A percentile compares a stretch with the other conserved stretches of the same genome.
Conservation (phyloP, 2,888 invertebrate species). For the Eupithecia vulgata region DNA sequence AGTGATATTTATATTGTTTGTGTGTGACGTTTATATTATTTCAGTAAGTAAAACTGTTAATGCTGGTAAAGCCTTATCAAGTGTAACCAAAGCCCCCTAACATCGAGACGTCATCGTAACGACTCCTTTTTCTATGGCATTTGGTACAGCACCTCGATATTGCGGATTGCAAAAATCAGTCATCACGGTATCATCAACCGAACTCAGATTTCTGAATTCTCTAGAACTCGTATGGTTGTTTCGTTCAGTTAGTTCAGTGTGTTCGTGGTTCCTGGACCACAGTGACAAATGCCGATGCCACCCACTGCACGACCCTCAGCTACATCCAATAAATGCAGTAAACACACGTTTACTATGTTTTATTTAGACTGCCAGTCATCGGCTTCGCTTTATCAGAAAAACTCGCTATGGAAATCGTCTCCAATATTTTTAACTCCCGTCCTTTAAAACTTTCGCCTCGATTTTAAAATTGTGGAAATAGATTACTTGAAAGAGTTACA, state of each 20-base stretch:
- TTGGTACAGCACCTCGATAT: too few species aligned
- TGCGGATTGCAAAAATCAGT: too few species aligned
- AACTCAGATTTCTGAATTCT: too few species aligned
- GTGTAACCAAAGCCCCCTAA: too few species aligned
- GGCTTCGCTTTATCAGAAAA: slow-evolving; percentile 19
- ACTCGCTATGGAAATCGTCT: slow-evolving; percentile 9
- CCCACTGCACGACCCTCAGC: slow-evolving; percentile 70
- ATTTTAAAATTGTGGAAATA: background rate
- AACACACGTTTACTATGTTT: slow-evolving; percentile 55
- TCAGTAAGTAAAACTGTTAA: background rate
- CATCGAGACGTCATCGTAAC: too few species aligned
- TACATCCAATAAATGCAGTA: slow-evolving; percentile 72
- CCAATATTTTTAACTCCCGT: slow-evolving; percentile 2
- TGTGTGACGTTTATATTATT: too few species aligned
- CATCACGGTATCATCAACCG: too few species aligned
- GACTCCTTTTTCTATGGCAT: too few species aligned
- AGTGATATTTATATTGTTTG: too few species aligned
- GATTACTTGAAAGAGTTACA: background rate
- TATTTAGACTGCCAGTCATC: slow-evolving; percentile 23
- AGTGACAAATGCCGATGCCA: slow-evolving; percentile 80
- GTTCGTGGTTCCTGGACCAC: slow-evolving; percentile 49
- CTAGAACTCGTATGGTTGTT: background rate
- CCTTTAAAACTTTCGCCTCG: background rate
- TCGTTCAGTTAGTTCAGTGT: background rate
- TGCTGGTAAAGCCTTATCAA: background rate